Conservation (phyloP, 1,140 invertebrate genomes). For the Sycophila sp. region DNA sequence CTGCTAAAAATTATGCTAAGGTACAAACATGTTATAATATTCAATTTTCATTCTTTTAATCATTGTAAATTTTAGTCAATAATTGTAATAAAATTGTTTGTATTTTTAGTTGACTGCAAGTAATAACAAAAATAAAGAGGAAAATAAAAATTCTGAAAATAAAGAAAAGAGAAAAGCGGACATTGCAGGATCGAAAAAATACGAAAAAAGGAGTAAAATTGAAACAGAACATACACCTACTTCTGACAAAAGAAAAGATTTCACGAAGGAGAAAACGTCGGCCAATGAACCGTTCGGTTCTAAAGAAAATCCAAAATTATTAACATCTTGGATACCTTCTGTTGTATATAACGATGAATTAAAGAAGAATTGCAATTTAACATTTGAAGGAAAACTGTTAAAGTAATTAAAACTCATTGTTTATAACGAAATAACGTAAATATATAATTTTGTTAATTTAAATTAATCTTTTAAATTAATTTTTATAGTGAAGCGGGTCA, state of each 20-base stretch:
- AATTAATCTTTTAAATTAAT: background rate
- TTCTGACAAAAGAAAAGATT: background rate
- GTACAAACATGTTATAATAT: too few species aligned
- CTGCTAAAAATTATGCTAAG: background rate
- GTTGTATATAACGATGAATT: slow-evolving; percentile 5
- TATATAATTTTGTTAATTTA: background rate
- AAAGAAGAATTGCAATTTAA: slow-evolving; percentile 6
- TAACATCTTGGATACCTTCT: slow-evolving; percentile 29
- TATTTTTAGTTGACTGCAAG: too few species aligned
- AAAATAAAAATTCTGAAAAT: background rate
- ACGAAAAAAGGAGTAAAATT: background rate
- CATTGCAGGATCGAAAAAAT: too few species aligned
- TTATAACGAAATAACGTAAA: background rate
- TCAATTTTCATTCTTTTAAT: too few species aligned
- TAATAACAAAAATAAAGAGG: background rate
- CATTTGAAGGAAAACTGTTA: slow-evolving; percentile 51
- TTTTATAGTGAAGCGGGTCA: slow-evolving; percentile 48
- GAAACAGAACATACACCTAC: background rate
- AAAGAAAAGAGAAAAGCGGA: background rate
- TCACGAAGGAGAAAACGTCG: background rate
- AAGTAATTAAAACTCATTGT: slow-evolving; percentile 44
- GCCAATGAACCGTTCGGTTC: slow-evolving; percentile 19
- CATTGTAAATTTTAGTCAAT: background rate
- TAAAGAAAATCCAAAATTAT: slow-evolving; percentile 33
- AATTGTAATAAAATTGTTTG: background rate